phyloP scores from a whole-genome alignment of 2,797 vertebrate species.

The Carcharodon carcharias region DNA sequence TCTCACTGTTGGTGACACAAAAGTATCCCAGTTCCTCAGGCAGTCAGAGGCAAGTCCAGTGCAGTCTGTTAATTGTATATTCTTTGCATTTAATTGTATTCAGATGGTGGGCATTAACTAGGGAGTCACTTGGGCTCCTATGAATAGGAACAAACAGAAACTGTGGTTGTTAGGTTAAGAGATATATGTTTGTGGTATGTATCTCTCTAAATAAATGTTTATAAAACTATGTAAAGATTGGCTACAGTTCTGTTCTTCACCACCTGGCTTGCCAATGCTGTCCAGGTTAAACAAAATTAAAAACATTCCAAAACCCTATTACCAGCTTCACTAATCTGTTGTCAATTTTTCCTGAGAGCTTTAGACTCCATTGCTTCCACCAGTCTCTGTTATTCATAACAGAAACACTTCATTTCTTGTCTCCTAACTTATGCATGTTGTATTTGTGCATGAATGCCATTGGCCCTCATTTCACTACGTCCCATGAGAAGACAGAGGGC shows the following conservation, averaged over 20 bases:
- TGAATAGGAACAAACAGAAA: no score
- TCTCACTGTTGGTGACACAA: background rate
- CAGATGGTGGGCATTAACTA: no score
- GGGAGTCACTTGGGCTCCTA: no score
- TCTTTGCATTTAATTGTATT: no score
- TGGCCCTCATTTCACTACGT: background rate
- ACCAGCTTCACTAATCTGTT: background rate
- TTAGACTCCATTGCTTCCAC: background rate
- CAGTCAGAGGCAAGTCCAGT: no score
- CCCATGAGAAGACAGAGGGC: background rate
- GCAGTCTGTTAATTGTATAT: no score
- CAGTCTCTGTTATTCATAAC: background rate
- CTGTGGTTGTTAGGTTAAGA: no score
- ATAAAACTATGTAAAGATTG: background rate
- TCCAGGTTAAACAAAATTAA: background rate
- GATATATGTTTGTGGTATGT: no score
- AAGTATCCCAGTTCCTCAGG: background rate
- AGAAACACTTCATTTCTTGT: background rate
- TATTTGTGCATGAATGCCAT: background rate
- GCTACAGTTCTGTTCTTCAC: background rate
- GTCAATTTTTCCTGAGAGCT: background rate
- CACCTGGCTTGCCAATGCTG: no score
- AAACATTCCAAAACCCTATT: background rate
- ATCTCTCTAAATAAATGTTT: no score
- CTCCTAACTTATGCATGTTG: background rate